phyloP scores from a whole-genome alignment of 1,140 invertebrate species.

The Drosophila nebulosa region DNA sequence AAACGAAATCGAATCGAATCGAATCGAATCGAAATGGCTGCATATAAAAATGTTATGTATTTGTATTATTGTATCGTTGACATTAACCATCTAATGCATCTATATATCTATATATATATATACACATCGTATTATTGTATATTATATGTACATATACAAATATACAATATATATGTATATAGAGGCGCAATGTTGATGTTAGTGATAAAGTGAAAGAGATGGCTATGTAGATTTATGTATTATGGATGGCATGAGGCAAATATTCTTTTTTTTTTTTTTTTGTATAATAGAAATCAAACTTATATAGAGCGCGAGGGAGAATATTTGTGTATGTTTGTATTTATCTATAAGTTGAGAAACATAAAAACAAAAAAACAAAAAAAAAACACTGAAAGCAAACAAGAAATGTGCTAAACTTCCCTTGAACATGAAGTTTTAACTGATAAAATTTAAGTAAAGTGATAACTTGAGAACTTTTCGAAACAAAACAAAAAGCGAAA shows the following conservation, averaged over 20 bases:
- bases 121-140: slow-evolving; percentile 5
- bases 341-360: slow-evolving; percentile 69
- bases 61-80: neutral
- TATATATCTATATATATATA: slow-evolving; percentile 28
- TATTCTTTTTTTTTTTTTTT: slow-evolving; percentile 63
- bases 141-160: neutral
- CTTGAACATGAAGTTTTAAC: slow-evolving; percentile 51
- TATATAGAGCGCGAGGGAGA: slow-evolving; percentile 44
- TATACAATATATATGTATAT: slow-evolving; percentile 6
- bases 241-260: slow-evolving; percentile 77
- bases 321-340: slow-evolving; percentile 73
- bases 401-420: slow-evolving; percentile 14
- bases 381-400: slow-evolving; percentile 26
- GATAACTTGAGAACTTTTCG: slow-evolving; percentile 55
- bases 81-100: neutral
- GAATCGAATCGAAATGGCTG: neutral
- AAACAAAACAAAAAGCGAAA: neutral
- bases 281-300: slow-evolving; percentile 63
- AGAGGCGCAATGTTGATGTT: slow-evolving; percentile 31
- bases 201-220: slow-evolving; percentile 32
- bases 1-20: neutral
- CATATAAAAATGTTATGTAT: neutral
- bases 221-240: slow-evolving; percentile 61
- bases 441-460: slow-evolving; percentile 68
- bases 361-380: no score